phyloP scores from a whole-genome alignment of 2,797 vertebrate genomes.

The Rhinella marina region DNA sequence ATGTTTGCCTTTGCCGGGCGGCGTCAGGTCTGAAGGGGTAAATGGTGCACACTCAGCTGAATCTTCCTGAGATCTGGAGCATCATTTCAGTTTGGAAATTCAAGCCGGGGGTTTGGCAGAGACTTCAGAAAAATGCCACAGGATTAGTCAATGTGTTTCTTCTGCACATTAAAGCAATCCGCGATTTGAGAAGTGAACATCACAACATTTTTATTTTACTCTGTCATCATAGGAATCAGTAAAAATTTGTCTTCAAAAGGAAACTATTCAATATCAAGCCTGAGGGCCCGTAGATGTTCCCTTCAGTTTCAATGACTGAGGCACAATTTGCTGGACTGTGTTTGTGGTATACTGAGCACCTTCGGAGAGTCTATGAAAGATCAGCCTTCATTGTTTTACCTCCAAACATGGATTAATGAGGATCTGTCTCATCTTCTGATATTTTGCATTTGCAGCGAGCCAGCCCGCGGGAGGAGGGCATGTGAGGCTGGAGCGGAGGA shows the following conservation, averaged over 20 bases:
- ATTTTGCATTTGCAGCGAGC: too few relatives aligned
- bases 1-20: neutral
- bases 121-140: constrained; percentile 40
- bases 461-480: too few relatives aligned
- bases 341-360: neutral
- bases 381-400: neutral
- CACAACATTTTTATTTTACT: constrained; percentile 49
- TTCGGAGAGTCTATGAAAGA: neutral
- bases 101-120: constrained; percentile 52
- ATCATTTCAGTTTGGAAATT: constrained; percentile 25
- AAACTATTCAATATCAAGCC: constrained; percentile 28
- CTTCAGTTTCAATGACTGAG: neutral
- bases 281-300: neutral
- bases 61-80: neutral
- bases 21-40: constrained; percentile 2
- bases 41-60: constrained; percentile 21
- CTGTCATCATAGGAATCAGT: constrained; percentile 32
- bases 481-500: too few relatives aligned
- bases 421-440: too few relatives aligned
- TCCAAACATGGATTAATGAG: too few relatives aligned
- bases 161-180: constrained; percentile 52
- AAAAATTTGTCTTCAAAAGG: constrained; percentile 26
- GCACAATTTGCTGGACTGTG: neutral
- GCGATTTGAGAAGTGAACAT: constrained; percentile 50
- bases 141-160: constrained; percentile 58